These are phyloP conservation scores for Phalacrocorax brasilianus DNA, from an alignment of 2,113 vertebrate genomes.

Conservation along the genomic window DNA sequence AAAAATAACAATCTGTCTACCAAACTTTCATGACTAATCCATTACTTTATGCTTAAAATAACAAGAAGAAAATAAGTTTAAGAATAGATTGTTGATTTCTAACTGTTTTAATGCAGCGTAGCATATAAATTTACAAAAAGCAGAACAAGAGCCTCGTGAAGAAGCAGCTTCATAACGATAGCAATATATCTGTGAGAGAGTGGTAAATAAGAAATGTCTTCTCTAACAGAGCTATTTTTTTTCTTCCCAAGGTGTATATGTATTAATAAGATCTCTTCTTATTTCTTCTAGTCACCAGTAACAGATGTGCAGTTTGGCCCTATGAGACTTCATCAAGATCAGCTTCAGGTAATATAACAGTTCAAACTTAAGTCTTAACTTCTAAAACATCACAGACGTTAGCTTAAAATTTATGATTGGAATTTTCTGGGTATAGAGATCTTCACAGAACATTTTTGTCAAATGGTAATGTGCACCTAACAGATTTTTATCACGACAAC, in stretches of 20 bases:
- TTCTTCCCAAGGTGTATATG: background rate
- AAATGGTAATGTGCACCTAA: background rate
- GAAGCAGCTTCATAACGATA: background rate
- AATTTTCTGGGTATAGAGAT: background rate
- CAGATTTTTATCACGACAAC: background rate
- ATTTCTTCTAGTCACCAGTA: slow-evolving; percentile 79
- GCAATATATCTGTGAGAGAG: background rate
- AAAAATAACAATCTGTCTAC: background rate
- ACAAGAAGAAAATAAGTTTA: background rate
- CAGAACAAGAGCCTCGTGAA: background rate
- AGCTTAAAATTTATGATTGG: background rate
- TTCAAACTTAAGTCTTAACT: background rate
- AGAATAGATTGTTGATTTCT: background rate
- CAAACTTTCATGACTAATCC: background rate
- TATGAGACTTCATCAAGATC: slow-evolving; percentile 96
- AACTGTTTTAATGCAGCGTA: background rate
- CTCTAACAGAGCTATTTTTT: background rate
- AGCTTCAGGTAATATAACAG: slow-evolving; percentile 88
- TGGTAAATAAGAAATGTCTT: background rate
- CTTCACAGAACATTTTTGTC: background rate
- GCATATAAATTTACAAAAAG: background rate
- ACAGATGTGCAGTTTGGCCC: slow-evolving; percentile 95
- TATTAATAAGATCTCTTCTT: slow-evolving; percentile 36
- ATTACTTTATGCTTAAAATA: background rate
- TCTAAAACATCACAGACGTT: background rate